A percentile compares a stretch with the other conserved stretches of the same genome.
These are phyloP conservation scores for Deroplatys truncata DNA, from an alignment of 2,888 invertebrate genomes.

Conservation along the genomic window DNA sequence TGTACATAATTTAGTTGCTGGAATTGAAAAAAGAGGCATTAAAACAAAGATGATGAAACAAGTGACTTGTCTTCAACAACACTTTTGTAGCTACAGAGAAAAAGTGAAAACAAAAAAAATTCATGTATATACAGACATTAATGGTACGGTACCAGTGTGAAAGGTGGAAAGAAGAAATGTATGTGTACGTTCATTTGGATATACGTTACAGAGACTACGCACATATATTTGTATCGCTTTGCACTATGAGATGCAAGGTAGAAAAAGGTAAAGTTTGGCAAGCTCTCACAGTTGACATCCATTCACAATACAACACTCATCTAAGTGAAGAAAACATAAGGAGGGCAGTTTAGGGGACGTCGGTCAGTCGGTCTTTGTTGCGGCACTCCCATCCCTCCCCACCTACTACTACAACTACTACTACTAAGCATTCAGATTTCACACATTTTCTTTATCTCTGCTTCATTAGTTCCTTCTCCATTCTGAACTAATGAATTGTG, in stretches of 20 bases:
- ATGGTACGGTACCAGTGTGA: constrained; percentile 23
- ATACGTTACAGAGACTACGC: constrained; percentile 24
- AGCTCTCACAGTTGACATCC: constrained; percentile 34
- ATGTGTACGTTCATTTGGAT: constrained; percentile 23
- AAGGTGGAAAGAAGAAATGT: constrained; percentile 30
- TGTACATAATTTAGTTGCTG: constrained; percentile 33
- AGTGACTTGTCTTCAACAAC: constrained; percentile 31
- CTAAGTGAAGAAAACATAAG: constrained; percentile 32
- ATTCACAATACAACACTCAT: constrained; percentile 34
- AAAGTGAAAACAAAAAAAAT: constrained; percentile 27
- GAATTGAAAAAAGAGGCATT: constrained; percentile 34
- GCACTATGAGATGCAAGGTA: constrained; percentile 32
- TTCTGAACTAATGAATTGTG: neutral
- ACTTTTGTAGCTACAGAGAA: constrained; percentile 31
- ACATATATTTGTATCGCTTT: constrained; percentile 27
- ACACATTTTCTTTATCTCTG: neutral
- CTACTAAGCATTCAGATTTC: neutral
- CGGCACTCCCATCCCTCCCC: constrained; percentile 29
- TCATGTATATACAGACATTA: constrained; percentile 29
- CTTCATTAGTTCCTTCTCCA: neutral
- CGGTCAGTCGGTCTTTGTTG: constrained; percentile 23
- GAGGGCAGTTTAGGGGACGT: constrained; percentile 26
- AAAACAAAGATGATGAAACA: constrained; percentile 33
- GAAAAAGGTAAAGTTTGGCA: constrained; percentile 28
- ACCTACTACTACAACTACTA: neutral